Evolutionary conservation across 2,888 invertebrate species (phyloP).

Genomic region (Eueremaeus valkanovi): DNA sequence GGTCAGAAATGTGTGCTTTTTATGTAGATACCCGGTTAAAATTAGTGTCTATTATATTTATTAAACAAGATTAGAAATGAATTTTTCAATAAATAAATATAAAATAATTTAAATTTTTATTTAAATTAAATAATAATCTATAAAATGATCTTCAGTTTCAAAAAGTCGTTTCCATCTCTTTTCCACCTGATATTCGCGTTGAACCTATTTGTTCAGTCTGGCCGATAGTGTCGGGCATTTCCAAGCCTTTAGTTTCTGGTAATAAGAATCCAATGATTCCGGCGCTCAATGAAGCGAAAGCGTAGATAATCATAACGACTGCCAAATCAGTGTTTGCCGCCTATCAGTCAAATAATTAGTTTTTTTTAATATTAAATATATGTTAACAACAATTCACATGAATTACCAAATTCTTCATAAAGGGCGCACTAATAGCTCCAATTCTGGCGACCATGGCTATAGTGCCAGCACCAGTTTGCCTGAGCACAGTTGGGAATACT

Average conservation of each 20-base stretch:
- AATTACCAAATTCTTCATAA: constrained; percentile 40
- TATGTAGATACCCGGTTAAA: no score
- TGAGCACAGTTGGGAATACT: constrained; percentile 39
- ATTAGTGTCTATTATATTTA: no score
- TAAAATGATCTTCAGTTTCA: no score
- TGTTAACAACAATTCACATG: neutral
- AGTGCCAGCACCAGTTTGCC: constrained; percentile 33
- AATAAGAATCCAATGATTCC: constrained; percentile 34
- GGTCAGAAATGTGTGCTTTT: no score
- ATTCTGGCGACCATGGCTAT: constrained; percentile 31
- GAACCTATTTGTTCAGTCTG: neutral
- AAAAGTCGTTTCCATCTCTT: no score
- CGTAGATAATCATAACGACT: constrained; percentile 34
- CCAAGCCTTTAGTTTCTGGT: constrained; percentile 41
- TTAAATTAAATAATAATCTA: no score
- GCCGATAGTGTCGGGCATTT: constrained; percentile 39
- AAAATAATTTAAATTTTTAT: no score
- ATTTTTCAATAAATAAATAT: neutral
- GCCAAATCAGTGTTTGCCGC: neutral
- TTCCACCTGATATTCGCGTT: no score
- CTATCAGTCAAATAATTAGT: neutral
- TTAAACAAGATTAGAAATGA: no score
- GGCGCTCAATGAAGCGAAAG: neutral
- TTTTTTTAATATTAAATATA: neutral
- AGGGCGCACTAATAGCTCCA: constrained; percentile 40